A percentile compares a stretch with the other conserved stretches of the same genome.
Evolutionary conservation across 2,797 vertebrate genomes (phyloP).

Genomic region (Pseudochirops corinnae): DNA sequence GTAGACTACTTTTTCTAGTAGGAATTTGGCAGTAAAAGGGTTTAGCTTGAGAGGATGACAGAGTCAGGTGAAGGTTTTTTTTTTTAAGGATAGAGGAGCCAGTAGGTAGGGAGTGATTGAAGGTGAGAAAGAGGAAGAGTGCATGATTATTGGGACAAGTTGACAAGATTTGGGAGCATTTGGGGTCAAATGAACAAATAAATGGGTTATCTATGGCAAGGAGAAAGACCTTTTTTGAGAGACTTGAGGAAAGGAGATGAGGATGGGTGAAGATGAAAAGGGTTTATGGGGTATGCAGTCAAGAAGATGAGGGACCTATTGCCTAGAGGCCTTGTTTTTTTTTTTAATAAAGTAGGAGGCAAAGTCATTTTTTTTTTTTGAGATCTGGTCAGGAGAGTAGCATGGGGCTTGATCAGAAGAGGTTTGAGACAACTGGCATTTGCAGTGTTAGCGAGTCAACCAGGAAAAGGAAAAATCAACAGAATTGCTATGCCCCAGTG

Average conservation of each 20-base stretch:
- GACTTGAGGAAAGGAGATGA: background rate
- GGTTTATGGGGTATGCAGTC: background rate
- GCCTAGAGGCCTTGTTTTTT: background rate
- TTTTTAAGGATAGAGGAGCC: background rate
- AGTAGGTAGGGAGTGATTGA: background rate
- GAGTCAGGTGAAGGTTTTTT: background rate
- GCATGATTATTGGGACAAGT: background rate
- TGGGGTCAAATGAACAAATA: background rate
- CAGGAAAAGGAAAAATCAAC: background rate
- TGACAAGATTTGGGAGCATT: background rate
- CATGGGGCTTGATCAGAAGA: background rate
- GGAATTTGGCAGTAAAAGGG: background rate
- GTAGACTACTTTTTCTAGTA: background rate
- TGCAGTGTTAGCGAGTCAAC: background rate
- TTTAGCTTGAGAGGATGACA: background rate
- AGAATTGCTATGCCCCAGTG: background rate
- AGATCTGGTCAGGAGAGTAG: background rate
- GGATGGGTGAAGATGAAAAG: background rate
- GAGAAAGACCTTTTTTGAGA: background rate
- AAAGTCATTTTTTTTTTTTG: background rate
- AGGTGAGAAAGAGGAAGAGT: background rate
- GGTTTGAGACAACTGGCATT: background rate
- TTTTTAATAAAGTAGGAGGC: background rate
- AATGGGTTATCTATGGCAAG: background rate
- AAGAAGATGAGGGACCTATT: background rate